Evolutionary conservation across 2,113 vertebrate species (phyloP).

Genomic region (Scomber japonicus): DNA sequence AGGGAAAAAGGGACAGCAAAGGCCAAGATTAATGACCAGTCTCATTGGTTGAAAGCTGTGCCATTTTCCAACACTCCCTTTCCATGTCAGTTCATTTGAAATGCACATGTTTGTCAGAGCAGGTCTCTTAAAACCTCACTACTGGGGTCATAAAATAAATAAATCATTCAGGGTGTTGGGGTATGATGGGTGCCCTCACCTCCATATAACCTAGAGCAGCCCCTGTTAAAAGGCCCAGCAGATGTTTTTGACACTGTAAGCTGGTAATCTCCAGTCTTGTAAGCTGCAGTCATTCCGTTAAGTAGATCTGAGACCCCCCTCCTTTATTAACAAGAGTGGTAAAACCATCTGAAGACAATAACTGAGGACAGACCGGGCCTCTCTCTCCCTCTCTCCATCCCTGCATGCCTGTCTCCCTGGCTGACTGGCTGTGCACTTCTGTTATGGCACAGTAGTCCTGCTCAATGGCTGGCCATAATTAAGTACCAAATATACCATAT

Average conservation of each 20-base stretch:
- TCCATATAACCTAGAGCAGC: constrained; percentile 91
- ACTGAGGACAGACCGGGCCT: constrained; percentile 88
- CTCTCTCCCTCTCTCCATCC: constrained; percentile 48
- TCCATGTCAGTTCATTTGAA: constrained; percentile 81
- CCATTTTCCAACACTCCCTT: constrained; percentile 77
- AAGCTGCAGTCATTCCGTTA: constrained; percentile 93
- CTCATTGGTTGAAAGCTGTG: constrained; percentile 78
- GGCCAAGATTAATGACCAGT: constrained; percentile 81
- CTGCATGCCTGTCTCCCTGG: constrained; percentile 75
- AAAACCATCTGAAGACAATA: constrained; percentile 97
- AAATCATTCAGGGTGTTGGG: constrained; percentile 74
- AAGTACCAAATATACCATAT: constrained; percentile 99
- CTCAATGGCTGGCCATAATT: constrained; percentile 99
- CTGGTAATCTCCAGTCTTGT: constrained; percentile 94
- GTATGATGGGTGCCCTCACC: constrained; percentile 84
- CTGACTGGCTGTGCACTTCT: constrained; percentile 88
- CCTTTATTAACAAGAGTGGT: constrained; percentile 97
- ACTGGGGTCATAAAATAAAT: constrained; percentile 82
- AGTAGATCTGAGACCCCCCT: constrained; percentile 89
- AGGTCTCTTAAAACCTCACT: constrained; percentile 85
- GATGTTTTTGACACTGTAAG: constrained; percentile 96
- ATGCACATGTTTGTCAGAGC: constrained; percentile 83
- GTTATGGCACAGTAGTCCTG: constrained; percentile 91
- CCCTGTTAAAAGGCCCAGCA: constrained; percentile 93
- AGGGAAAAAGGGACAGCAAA: constrained; percentile 63